Evolutionary conservation across 1,140 invertebrate species (phyloP).

Genomic region (Leptopilina clavipes): DNA sequence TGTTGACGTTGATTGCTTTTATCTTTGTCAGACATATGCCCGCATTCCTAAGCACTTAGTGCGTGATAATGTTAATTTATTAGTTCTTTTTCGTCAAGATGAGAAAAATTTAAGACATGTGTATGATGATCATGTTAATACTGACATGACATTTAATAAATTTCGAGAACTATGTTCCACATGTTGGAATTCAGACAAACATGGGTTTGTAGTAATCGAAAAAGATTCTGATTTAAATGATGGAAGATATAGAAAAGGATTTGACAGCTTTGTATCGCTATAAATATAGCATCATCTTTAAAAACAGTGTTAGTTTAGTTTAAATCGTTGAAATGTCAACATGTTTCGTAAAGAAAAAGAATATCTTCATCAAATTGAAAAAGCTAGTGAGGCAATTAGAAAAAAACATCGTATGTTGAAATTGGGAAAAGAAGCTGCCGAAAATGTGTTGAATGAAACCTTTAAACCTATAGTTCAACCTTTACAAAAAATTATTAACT

Average conservation of each 20-base stretch:
- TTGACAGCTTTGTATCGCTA: background rate
- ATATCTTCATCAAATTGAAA: slow-evolving; percentile 35
- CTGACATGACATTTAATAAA: too few relatives aligned
- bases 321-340: background rate
- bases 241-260: slow-evolving; percentile 2
- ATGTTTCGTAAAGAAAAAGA: slow-evolving; percentile 32
- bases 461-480: background rate
- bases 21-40: too few relatives aligned
- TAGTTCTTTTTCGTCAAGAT: background rate
- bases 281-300: background rate
- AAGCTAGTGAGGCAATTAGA: background rate
- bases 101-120: background rate
- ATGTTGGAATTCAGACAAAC: too few relatives aligned
- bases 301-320: background rate
- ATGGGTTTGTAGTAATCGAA: background rate
- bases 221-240: background rate
- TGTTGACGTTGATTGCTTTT: too few relatives aligned
- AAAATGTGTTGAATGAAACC: background rate
- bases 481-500: background rate
- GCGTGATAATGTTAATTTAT: background rate
- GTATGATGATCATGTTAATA: background rate
- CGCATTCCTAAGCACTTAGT: background rate
- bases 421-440: background rate
- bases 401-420: background rate
- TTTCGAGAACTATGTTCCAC: too few relatives aligned